Conservation (phyloP, 2,797 vertebrate genomes). For the Alauda arvensis region DNA sequence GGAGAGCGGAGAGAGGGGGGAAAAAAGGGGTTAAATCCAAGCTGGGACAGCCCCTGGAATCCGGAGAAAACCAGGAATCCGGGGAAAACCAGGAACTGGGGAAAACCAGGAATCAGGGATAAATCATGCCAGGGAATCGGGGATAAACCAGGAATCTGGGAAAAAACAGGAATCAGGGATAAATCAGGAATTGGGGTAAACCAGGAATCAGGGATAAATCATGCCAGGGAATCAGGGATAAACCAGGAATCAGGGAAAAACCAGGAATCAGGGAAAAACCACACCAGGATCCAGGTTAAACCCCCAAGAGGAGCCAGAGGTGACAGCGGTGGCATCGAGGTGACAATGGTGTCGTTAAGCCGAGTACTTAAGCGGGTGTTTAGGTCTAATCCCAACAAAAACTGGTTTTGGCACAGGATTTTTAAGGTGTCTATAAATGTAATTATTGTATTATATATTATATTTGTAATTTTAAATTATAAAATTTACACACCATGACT, state of each 20-base stretch:
- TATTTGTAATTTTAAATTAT: not conserved
- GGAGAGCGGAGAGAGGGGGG: not conserved
- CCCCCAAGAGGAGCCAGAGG: not conserved
- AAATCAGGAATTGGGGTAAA: not conserved
- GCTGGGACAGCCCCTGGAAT: not conserved
- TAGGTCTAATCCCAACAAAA: not conserved
- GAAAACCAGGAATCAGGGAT: not conserved
- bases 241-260: not conserved
- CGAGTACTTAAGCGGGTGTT: not conserved
- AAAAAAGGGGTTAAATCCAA: not conserved
- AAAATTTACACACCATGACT: accelerated
- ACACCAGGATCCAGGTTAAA: not conserved
- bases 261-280: not conserved
- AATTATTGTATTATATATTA: no score
- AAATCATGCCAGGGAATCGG: no score
- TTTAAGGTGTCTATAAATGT: no score
- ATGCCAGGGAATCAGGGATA: accelerated
- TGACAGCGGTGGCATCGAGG: not conserved
- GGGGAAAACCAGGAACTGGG: accelerated
- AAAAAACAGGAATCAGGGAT: not conserved
- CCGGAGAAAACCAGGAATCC: not conserved
- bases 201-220: not conserved
- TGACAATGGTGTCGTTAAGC: accelerated
- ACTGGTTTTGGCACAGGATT: accelerated
- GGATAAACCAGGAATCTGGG: not conserved